Conservation (phyloP, 2,797 vertebrate species). For the Peromyscus aztecus region DNA sequence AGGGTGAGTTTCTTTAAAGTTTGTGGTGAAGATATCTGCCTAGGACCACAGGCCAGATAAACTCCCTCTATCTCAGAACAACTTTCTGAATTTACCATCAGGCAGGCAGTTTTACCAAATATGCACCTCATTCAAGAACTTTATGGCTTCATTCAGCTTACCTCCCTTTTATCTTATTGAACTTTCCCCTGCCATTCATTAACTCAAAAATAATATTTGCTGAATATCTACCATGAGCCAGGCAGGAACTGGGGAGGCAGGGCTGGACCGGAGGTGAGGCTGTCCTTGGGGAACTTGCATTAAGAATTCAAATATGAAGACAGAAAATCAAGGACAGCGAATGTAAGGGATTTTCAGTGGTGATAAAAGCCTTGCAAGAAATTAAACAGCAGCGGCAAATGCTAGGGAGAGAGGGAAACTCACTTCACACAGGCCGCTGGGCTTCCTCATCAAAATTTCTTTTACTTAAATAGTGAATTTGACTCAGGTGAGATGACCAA, state of each 20-base stretch:
- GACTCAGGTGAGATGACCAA: slow-evolving; percentile 26
- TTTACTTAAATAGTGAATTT: slow-evolving; percentile 26
- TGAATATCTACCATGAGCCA: not conserved
- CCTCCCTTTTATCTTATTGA: not conserved
- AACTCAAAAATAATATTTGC: slow-evolving; percentile 43
- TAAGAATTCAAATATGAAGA: not conserved
- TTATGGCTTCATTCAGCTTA: not conserved
- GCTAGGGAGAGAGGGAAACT: not conserved
- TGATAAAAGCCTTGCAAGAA: not conserved
- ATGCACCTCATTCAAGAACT: not conserved
- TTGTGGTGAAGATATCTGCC: not conserved
- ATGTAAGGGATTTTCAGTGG: not conserved
- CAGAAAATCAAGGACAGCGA: not conserved
- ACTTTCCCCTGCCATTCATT: not conserved
- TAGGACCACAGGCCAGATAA: not conserved
- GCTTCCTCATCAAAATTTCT: not conserved
- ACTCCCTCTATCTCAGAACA: not conserved
- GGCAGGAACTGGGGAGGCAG: not conserved
- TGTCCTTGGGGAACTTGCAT: not conserved
- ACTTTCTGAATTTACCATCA: not conserved
- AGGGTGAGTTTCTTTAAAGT: not conserved
- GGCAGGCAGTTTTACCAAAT: not conserved
- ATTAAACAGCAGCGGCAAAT: not conserved
- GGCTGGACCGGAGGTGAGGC: not conserved
- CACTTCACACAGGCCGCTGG: not conserved